phyloP scores from a whole-genome alignment of 2,113 vertebrate species.

The Litocranius walleri region DNA sequence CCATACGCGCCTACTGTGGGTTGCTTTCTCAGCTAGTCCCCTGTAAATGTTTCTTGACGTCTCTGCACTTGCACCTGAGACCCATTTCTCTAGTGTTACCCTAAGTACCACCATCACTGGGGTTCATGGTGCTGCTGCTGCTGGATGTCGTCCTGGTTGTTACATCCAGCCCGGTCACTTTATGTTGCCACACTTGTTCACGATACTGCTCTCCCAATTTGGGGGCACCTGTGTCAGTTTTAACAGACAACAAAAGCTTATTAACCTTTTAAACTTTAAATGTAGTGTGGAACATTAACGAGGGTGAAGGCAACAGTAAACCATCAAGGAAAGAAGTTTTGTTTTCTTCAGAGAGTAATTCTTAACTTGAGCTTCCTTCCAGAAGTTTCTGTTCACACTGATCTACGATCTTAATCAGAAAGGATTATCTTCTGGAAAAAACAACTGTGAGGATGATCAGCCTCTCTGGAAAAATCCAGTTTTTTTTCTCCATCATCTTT shows the following conservation, averaged over 20 bases:
- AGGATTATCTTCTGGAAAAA: not conserved
- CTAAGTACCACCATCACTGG: not conserved
- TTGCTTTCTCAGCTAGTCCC: not conserved
- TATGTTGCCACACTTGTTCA: not conserved
- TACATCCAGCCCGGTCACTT: not conserved
- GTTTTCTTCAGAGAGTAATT: not conserved
- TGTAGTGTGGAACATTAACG: no score
- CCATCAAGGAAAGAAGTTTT: not conserved
- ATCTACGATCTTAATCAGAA: not conserved
- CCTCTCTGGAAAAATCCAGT: not conserved
- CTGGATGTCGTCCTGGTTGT: not conserved
- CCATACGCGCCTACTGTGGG: rapidly evolving
- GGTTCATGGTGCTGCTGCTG: not conserved
- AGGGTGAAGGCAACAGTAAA: not conserved
- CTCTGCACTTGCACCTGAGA: not conserved
- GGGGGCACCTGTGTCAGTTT: not conserved
- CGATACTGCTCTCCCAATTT: not conserved
- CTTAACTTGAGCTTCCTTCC: not conserved
- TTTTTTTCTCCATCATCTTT: not conserved
- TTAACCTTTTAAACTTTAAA: not conserved
- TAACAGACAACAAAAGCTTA: not conserved
- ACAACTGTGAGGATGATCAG: not conserved
- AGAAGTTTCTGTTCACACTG: not conserved
- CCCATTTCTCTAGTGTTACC: not conserved
- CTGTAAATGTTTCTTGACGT: not conserved